Evolutionary conservation across 2,888 invertebrate genomes (phyloP).

Genomic region (Agrotis segetum): DNA sequence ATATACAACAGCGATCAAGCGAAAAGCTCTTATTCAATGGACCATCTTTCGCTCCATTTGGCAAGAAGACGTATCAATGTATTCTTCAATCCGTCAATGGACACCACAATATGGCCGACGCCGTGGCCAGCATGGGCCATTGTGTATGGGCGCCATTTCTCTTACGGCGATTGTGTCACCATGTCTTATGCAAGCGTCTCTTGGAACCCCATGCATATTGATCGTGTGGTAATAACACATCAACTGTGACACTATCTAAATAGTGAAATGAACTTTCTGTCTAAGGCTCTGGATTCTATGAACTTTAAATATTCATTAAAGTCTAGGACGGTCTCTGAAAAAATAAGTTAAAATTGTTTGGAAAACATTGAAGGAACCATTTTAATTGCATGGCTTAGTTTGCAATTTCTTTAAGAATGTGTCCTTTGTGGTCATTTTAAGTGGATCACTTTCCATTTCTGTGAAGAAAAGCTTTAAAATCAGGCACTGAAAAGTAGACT

Average conservation of each 20-base stretch:
- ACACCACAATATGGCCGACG: conserved; percentile 18
- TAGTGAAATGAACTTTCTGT: conserved; percentile 23
- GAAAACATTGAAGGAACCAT: no score
- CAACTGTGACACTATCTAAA: conserved; percentile 11
- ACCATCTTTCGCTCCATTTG: conserved; percentile 14
- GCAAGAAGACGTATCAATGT: conserved; percentile 29
- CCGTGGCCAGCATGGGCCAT: conserved; percentile 17
- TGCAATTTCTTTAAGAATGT: no score
- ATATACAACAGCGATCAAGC: neutral
- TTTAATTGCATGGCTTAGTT: no score
- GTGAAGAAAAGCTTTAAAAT: conserved; percentile 12
- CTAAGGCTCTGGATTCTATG: neutral
- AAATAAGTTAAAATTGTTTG: no score
- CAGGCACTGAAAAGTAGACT: neutral
- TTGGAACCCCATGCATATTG: conserved; percentile 38
- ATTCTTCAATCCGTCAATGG: conserved; percentile 26
- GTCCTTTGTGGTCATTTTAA: no score
- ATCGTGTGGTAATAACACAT: conserved; percentile 9
- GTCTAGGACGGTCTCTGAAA: no score
- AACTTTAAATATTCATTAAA: neutral
- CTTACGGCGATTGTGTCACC: conserved; percentile 47
- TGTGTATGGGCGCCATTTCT: conserved; percentile 37
- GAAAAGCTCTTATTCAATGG: conserved; percentile 7
- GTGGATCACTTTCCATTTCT: conserved; percentile 25
- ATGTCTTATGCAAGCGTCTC: conserved; percentile 37